Base-by-base conservation (phyloP, 2,797 vertebrate species). In the Rhabdomys pumilio region DNA sequence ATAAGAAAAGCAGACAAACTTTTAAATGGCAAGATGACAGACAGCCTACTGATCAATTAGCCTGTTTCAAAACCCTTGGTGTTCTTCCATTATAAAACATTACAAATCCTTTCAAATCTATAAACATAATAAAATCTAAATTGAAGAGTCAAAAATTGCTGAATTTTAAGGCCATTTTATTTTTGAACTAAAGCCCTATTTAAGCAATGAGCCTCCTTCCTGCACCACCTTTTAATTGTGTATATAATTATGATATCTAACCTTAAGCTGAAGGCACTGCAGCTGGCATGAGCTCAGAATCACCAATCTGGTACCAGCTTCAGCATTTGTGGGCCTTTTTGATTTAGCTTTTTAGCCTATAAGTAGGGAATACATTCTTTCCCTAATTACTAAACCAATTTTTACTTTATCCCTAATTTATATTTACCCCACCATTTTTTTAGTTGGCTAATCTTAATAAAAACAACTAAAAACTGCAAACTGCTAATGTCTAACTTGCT, bases 1-100 rank as follows among this genome's bases (percentile, higher is more conserved):
- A 76, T 13, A 26, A 94, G 4, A 87, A 67, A 90, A 61, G 4
- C 29, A 86, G 92, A 93, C 9, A 79, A 88, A 26, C n/a, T 59
- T 83, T 80, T 69, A 72, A 92, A 90, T 44, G 11, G 4, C 38
- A 86, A 26, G 55, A 50, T 89, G 20, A 59, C 15, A 85, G 61
- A 90, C 3, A 17, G 26, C 15, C 38, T 90, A 61, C 11, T 87
- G 6, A n/a, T n/a, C 76, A 72, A 76, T 84, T 17, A 93, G 63
- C n/a, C 19, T 92, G 29, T 20, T 95, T 72, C 63, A 73, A n/a
- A 89, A 92, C 50, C 19, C 11, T 73, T 34, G 47, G 20, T 89
- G 24, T 7, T 65, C 11, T 87, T 57, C 57, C 20, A 79, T 57
- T 91, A 89, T 3, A 34, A 67, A 61, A 67, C 2, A 65, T 67